phyloP scores from a whole-genome alignment of 2,113 vertebrate genomes.

The western clawed frog (Xenopus tropicalis) region DNA sequence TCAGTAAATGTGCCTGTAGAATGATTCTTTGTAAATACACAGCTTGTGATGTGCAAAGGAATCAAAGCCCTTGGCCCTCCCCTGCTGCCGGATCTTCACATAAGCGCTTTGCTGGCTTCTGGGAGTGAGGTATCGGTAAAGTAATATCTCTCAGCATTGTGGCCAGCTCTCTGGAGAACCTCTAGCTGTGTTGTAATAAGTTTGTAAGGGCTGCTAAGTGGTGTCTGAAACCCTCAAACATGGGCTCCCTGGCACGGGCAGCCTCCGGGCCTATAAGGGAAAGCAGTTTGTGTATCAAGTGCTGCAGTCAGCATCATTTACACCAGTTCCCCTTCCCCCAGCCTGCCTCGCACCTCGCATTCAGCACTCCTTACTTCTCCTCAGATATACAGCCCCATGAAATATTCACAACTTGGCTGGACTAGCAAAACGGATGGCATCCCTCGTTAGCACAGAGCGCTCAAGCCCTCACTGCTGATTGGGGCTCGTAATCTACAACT shows the following conservation, averaged over 20 bases:
- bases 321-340: not conserved
- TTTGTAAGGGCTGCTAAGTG: not conserved
- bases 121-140: not conserved
- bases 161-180: not conserved
- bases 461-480: not conserved
- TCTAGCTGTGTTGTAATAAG: not conserved
- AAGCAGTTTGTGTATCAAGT: conserved; percentile 9
- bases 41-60: not conserved
- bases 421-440: conserved; percentile 35
- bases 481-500: not conserved
- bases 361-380: conserved; percentile 52
- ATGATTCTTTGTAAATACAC: not conserved
- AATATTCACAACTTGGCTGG: conserved; percentile 53
- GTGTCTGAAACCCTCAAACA: not conserved
- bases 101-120: not conserved
- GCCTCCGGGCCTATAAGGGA: not conserved
- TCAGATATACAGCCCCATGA: conserved; percentile 53
- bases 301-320: conserved; percentile 5
- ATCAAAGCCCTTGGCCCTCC: not conserved
- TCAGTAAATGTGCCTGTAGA: not conserved
- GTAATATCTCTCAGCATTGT: not conserved
- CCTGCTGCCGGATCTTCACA: not conserved
- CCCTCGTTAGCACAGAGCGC: conserved; percentile 14
- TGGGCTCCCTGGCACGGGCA: not conserved
- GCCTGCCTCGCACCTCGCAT: not conserved